These are phyloP conservation scores for Lycophotia porphyrea DNA, from an alignment of 2,888 invertebrate species.

Conservation along the genomic window DNA sequence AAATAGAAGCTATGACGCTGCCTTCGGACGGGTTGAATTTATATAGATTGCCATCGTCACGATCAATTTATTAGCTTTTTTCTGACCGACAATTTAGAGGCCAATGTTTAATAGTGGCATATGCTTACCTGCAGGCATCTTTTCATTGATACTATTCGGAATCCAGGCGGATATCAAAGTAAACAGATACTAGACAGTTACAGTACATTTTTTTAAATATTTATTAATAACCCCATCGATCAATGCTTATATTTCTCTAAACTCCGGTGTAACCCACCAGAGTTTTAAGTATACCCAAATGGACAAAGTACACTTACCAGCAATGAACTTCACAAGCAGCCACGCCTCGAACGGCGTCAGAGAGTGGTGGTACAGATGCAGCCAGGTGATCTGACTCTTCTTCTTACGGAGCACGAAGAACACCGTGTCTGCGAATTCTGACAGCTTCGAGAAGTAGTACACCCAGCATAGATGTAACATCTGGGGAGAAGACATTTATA, in stretches of 20 bases:
- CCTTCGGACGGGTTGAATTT: not conserved
- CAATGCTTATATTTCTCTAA: not conserved
- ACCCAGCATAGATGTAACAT: conserved; percentile 97
- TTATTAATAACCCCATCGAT: not conserved
- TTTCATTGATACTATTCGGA: not conserved
- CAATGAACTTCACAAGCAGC: conserved; percentile 94
- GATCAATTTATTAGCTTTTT: not conserved
- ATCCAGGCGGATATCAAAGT: not conserved
- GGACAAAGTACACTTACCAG: conserved; percentile 85
- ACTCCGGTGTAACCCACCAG: too few relatives aligned
- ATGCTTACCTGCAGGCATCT: not conserved
- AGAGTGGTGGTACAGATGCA: conserved; percentile 96
- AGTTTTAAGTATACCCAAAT: not conserved
- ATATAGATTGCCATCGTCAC: not conserved
- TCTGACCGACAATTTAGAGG: not conserved
- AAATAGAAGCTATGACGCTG: not conserved
- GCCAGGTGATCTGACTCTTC: conserved; percentile 95
- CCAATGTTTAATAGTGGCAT: not conserved
- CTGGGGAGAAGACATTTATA: conserved; percentile 82
- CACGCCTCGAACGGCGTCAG: conserved; percentile 94
- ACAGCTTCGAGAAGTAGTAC: conserved; percentile 97
- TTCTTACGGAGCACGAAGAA: conserved; percentile 96
- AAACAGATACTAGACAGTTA: not conserved
- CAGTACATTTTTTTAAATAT: not conserved
- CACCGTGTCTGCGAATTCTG: conserved; percentile 96